A percentile compares a stretch with the other conserved stretches of the same genome.
Conservation (phyloP, 2,797 vertebrate species). For the Euphonia xanthogaster region DNA sequence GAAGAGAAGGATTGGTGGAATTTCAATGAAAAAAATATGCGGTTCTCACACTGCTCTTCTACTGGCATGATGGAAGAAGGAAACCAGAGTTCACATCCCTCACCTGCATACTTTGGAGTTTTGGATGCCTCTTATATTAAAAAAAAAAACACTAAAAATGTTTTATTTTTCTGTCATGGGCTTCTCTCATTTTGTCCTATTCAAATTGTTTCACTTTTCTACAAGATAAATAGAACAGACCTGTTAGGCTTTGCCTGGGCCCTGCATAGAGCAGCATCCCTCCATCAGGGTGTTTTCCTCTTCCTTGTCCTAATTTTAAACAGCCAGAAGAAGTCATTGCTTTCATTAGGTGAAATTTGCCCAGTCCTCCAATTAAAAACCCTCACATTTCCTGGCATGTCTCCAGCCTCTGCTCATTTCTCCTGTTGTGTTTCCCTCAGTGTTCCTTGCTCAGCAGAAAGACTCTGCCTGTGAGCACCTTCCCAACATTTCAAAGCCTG, state of each 20-base stretch:
- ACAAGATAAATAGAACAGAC: neutral
- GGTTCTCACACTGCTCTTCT: neutral
- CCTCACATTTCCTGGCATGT: neutral
- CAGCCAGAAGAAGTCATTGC: neutral
- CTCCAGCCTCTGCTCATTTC: neutral
- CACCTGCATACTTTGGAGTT: neutral
- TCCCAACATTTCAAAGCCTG: neutral
- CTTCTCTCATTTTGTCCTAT: neutral
- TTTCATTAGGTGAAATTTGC: neutral
- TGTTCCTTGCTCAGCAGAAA: neutral
- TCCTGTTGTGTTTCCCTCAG: neutral
- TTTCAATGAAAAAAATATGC: neutral
- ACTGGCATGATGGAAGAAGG: neutral
- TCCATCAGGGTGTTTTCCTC: neutral
- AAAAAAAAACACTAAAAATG: neutral
- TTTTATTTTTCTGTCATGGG: neutral
- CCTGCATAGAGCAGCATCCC: neutral
- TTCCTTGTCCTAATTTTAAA: neutral
- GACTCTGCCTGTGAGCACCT: neutral
- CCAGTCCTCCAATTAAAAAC: rapidly evolving
- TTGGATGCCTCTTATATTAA: neutral
- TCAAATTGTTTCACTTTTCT: neutral
- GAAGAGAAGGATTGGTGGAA: neutral
- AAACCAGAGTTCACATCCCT: neutral
- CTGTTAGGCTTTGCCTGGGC: neutral